Base-by-base conservation (phyloP, 1,140 invertebrate species). In the Parapsyche elsis region DNA sequence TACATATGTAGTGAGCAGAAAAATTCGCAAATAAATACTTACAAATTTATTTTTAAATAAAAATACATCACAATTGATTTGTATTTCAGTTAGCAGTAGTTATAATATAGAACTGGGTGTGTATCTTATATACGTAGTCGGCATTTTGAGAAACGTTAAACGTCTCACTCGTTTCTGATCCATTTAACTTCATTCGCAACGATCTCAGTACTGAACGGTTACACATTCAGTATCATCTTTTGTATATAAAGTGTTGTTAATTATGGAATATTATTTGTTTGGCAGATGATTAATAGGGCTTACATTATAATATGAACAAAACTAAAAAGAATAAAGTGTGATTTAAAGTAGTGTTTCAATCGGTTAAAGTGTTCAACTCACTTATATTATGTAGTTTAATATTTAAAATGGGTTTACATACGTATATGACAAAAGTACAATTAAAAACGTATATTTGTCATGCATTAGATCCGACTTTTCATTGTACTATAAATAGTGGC, bases 161-260 rank as follows among this genome's bases (percentile, higher is more conserved):
- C 64, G 61, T 77, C 53, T 61, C 24, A 59, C 45, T 76, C 9
- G n/a, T 44, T 77, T 77, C 75, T 75, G 57, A 77, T 77, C 75
- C 75, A 77, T 77, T 77, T 77, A 77, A 77, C 75, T 44, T 45
- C n/a, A 77, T 1, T 45, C n/a, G 24, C 19, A 10, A 61, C n/a
- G 10, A 67, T 21, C 21, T 67, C 61, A 26, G 19, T 4, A 67
- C 21, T 16, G 19, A 16, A 21, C 53, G 61, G n/a, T 23, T 67
- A 16, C 21, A 67, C 19, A 2, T 67, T 10, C 24, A 67, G 21
- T 67, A 12, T 67, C 24, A 16, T 16, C n/a, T 67, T 67, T 67
- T 23, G 19, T 67, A 23, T 67, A 19, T 67, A 7, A 26, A 7
- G 21, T 67, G 10, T 67, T 67, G 10, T 7, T 67, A 26, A 1